These are phyloP conservation scores for Periphyllus acericola DNA, from an alignment of 2,888 invertebrate species.

Conservation along the genomic window DNA sequence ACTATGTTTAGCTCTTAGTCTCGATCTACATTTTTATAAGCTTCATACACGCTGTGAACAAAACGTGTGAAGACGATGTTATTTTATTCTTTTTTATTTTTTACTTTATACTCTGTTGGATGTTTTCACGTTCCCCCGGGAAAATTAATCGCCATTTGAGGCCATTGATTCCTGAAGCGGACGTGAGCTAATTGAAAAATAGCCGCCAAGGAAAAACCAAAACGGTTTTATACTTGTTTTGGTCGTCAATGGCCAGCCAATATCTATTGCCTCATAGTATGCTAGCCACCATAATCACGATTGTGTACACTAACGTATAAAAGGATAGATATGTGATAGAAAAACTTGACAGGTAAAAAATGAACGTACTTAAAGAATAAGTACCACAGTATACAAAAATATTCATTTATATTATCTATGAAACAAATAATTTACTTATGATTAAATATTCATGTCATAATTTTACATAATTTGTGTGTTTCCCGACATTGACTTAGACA, in stretches of 20 bases:
- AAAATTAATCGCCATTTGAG: slow-evolving; percentile 60
- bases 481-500: too few species aligned
- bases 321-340: background rate
- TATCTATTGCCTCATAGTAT: background rate
- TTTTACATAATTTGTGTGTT: too few species aligned
- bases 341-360: background rate
- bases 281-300: background rate
- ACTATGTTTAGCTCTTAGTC: slow-evolving; percentile 27
- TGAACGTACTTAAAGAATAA: background rate
- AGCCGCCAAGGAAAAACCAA: slow-evolving; percentile 31
- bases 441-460: too few species aligned
- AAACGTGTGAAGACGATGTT: slow-evolving; percentile 55
- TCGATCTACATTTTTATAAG: slow-evolving; percentile 60
- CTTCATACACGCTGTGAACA: slow-evolving; percentile 50
- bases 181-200: slow-evolving; percentile 53
- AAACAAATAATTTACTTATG: too few species aligned
- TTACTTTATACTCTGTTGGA: slow-evolving; percentile 7
- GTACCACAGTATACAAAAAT: background rate
- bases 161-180: slow-evolving; percentile 52
- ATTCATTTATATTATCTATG: too few species aligned
- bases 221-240: slow-evolving; percentile 4
- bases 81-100: slow-evolving; percentile 47
- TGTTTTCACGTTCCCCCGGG: slow-evolving; percentile 56
- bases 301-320: background rate
- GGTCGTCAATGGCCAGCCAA: background rate